Evolutionary conservation across 1,140 invertebrate genomes (phyloP).

Genomic region (Phthorimaea operculella): DNA sequence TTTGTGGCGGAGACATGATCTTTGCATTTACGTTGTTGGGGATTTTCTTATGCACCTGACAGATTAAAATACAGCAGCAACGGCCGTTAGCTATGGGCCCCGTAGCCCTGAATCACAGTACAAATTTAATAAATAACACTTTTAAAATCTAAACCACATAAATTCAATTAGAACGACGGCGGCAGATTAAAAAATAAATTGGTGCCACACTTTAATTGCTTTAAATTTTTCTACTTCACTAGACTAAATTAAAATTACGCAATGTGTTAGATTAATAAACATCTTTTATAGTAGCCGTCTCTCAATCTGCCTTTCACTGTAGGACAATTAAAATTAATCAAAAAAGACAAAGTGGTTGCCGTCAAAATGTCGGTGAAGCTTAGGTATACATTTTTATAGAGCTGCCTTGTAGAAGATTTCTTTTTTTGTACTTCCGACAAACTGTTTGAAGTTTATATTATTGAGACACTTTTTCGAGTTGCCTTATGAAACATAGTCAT

Average conservation of each 20-base stretch:
- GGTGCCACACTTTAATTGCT: conserved; percentile 9
- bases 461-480: too few species aligned
- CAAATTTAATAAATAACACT: too few species aligned
- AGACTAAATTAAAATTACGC: conserved; percentile 7
- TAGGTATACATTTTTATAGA: not conserved
- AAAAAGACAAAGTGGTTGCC: conserved; percentile 17
- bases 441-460: too few species aligned
- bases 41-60: too few species aligned
- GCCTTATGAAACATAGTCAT: too few species aligned
- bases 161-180: not conserved
- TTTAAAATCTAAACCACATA: not conserved
- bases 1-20: too few species aligned
- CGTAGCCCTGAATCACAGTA: too few species aligned
- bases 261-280: conserved; percentile 2
- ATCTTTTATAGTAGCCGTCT: not conserved
- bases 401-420: too few species aligned
- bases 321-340: conserved; percentile 31
- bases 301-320: conserved; percentile 25
- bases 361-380: not conserved
- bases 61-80: too few species aligned
- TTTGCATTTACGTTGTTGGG: too few species aligned
- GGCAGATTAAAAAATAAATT: not conserved
- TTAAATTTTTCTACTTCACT: conserved; percentile 1
- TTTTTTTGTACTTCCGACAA: too few species aligned
- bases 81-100: too few species aligned